Evolutionary conservation across 23 tunicate species (phyloP).

Genomic region (Trididemnum miniatum): DNA sequence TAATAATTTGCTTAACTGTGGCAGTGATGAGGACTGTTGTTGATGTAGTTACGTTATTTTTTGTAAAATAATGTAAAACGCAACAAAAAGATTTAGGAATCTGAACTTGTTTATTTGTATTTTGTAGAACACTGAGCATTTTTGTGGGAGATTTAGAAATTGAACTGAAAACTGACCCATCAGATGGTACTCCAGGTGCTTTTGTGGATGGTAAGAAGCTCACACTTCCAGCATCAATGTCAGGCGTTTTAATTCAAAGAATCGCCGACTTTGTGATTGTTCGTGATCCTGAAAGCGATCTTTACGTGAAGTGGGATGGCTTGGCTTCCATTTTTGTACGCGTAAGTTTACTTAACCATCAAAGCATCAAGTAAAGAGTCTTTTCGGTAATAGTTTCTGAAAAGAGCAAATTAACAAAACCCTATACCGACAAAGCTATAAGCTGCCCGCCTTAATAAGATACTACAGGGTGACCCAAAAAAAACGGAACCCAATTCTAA

Average conservation of each 20-base stretch:
- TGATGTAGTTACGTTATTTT: no score
- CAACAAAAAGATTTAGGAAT: no score
- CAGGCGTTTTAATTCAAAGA: slow-evolving; percentile 92
- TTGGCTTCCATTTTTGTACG: slow-evolving; percentile 81
- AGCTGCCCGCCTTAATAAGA: no score
- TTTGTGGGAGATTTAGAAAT: slow-evolving; percentile 78
- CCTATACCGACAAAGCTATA: no score
- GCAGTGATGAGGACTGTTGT: no score
- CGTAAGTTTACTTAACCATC: slow-evolving; percentile 33
- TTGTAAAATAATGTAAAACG: no score
- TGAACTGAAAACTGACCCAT: slow-evolving; percentile 61
- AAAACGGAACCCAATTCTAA: no score
- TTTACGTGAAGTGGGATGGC: slow-evolving; percentile 96
- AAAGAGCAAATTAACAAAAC: no score
- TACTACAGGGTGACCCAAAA: no score
- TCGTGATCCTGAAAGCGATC: slow-evolving; percentile 92
- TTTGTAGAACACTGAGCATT: slow-evolving; percentile 64
- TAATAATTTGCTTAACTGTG: no score
- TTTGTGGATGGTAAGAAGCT: slow-evolving; percentile 69
- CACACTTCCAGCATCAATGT: slow-evolving; percentile 85
- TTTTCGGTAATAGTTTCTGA: no score
- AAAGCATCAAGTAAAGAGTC: background rate
- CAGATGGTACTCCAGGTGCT: slow-evolving; percentile 82
- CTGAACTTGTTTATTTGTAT: no score
- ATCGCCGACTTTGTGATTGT: slow-evolving; percentile 95